Evolutionary conservation across 1,140 invertebrate species (phyloP).

Genomic region (Heliconius melpomene): DNA sequence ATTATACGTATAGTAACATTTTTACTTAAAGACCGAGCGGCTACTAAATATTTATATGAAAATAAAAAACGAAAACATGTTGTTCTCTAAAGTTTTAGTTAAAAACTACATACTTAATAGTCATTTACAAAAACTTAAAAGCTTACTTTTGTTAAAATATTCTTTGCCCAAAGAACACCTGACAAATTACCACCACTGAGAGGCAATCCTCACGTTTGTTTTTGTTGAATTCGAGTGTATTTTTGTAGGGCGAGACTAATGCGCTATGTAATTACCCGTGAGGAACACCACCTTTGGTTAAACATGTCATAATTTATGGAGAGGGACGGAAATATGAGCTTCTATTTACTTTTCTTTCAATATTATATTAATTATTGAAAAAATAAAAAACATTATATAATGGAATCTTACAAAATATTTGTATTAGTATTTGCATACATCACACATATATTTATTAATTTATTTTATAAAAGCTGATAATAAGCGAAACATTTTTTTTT

Average conservation of each 20-base stretch:
- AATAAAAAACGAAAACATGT: too few species aligned
- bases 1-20: too few species aligned
- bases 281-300: conserved; percentile 29
- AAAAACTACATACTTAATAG: too few species aligned
- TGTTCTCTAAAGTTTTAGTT: too few species aligned
- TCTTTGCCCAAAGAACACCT: conserved; percentile 67
- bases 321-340: background rate
- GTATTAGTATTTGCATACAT: too few species aligned
- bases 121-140: background rate
- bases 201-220: conserved; percentile 76
- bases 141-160: conserved; percentile 29
- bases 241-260: conserved; percentile 72
- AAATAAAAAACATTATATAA: too few species aligned
- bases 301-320: conserved; percentile 32
- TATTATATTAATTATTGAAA: background rate
- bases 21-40: too few species aligned
- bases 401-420: too few species aligned
- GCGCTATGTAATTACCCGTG: conserved; percentile 58
- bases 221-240: conserved; percentile 74
- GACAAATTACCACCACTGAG: conserved; percentile 73
- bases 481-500: too few species aligned
- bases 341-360: background rate
- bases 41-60: too few species aligned
- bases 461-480: too few species aligned
- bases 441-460: too few species aligned